These are phyloP conservation scores for Phalacrocorax carbo DNA, from an alignment of 2,113 vertebrate species.

Conservation along the genomic window DNA sequence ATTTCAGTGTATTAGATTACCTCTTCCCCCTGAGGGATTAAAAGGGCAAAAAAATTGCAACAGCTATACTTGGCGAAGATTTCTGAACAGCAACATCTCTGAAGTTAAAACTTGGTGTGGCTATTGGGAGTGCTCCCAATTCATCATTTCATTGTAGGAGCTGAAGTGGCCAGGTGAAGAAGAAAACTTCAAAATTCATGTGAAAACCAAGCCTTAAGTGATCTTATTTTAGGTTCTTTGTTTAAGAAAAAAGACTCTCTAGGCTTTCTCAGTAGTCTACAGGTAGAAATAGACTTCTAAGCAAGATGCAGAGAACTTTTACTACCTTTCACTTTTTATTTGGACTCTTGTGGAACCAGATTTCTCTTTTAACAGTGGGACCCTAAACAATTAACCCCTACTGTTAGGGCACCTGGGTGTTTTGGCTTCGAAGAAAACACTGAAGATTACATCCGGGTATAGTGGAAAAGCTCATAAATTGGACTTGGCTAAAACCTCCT, in stretches of 20 bases:
- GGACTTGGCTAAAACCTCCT: neutral
- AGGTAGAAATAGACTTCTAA: neutral
- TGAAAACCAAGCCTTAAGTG: neutral
- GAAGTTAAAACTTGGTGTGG: neutral
- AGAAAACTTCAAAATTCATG: neutral
- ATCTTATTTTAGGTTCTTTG: neutral
- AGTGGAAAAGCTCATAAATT: neutral
- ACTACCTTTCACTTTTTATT: neutral
- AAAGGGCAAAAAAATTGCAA: neutral
- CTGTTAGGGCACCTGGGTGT: neutral
- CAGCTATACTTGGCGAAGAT: neutral
- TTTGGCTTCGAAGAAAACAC: neutral
- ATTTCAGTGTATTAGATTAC: constrained; percentile 17
- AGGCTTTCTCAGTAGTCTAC: neutral
- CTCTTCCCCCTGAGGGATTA: neutral
- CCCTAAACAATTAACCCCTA: neutral
- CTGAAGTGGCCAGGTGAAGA: neutral
- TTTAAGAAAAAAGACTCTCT: neutral
- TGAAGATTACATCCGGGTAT: neutral
- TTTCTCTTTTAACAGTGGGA: neutral
- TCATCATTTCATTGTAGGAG: neutral
- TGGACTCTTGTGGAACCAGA: neutral
- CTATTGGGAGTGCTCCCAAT: neutral
- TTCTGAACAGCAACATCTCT: neutral
- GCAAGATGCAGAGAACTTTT: neutral